Evolutionary conservation across 2,797 vertebrate species (phyloP).

Genomic region (Epinephelus coioides): DNA sequence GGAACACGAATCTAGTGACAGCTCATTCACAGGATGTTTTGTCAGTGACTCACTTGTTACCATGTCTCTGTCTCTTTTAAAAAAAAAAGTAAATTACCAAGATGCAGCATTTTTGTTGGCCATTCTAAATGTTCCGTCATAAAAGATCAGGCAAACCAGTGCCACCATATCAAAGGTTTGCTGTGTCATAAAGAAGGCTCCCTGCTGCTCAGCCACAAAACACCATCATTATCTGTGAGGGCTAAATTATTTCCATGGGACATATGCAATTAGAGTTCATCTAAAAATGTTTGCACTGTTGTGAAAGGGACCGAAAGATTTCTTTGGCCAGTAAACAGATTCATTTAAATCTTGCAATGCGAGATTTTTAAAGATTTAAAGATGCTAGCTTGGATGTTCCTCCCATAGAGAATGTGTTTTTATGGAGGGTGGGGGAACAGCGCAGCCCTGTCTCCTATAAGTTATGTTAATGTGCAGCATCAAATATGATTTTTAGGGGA

Average conservation of each 20-base stretch:
- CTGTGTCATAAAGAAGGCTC: conserved; percentile 44
- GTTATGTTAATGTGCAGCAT: no score
- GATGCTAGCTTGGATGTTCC: no score
- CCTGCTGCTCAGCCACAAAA: conserved; percentile 35
- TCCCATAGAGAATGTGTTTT: not conserved
- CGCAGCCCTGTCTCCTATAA: no score
- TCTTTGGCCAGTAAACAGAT: not conserved
- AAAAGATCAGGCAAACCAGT: conserved; percentile 58
- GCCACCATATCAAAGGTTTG: conserved; percentile 54
- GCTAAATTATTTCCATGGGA: conserved; percentile 26
- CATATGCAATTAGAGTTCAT: conserved; percentile 32
- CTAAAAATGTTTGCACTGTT: conserved; percentile 8
- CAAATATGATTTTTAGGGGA: no score
- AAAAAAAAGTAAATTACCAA: conserved; percentile 5
- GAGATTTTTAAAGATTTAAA: not conserved
- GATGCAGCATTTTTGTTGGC: conserved; percentile 24
- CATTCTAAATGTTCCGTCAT: conserved; percentile 31
- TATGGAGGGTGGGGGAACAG: not conserved
- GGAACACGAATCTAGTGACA: not conserved
- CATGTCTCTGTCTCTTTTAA: not conserved
- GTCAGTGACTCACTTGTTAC: conserved; percentile 26
- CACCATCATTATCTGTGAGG: conserved; percentile 49
- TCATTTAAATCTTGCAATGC: not conserved
- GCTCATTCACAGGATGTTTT: not conserved
- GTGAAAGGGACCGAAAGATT: not conserved